Conservation (phyloP, 1,140 invertebrate genomes). For the Himalopsyche phryganea region DNA sequence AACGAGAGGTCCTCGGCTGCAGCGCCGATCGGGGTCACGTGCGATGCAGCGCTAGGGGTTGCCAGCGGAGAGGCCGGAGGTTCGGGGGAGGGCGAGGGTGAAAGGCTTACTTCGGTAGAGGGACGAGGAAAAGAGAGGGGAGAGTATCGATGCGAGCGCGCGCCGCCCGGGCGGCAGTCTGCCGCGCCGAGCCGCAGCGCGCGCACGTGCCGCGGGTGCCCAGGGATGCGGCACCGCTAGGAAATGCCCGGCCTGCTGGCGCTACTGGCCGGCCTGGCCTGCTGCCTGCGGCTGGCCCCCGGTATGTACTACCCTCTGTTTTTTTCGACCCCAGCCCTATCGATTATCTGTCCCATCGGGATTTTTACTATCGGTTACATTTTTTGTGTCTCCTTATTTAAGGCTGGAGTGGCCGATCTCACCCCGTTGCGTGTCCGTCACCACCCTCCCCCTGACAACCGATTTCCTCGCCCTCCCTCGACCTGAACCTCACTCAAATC, state of each 20-base stretch:
- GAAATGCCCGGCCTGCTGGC: slow-evolving; percentile 51
- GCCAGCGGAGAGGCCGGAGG: slow-evolving; percentile 2
- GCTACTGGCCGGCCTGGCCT: slow-evolving; percentile 50
- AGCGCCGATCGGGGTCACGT: slow-evolving; percentile 20
- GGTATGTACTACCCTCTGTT: slow-evolving; percentile 41
- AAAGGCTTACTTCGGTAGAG: slow-evolving; percentile 25
- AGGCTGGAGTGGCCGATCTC: slow-evolving; percentile 19
- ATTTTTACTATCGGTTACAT: no score
- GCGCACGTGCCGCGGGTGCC: slow-evolving; percentile 48
- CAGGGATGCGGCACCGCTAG: slow-evolving; percentile 51
- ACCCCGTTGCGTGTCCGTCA: slow-evolving; percentile 10
- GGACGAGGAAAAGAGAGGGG: slow-evolving; percentile 20
- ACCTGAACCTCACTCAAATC: slow-evolving; percentile 2
- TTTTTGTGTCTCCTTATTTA: no score
- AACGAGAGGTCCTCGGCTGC: slow-evolving; percentile 7
- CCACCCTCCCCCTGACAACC: slow-evolving; percentile 5
- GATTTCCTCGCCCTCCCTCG: neutral
- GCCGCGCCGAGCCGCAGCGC: slow-evolving; percentile 39
- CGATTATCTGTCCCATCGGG: neutral
- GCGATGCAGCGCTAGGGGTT: slow-evolving; percentile 14
- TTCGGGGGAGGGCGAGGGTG: neutral
- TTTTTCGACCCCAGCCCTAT: neutral
- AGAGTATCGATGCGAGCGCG: slow-evolving; percentile 35
- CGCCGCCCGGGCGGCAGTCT: slow-evolving; percentile 44
- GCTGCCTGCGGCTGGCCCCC: slow-evolving; percentile 50